Percentiles rank a stretch among this genome's conserved stretches.
Evolutionary conservation across 2,113 vertebrate species (phyloP).

Genomic region (Protobothrops flavoviridis): DNA sequence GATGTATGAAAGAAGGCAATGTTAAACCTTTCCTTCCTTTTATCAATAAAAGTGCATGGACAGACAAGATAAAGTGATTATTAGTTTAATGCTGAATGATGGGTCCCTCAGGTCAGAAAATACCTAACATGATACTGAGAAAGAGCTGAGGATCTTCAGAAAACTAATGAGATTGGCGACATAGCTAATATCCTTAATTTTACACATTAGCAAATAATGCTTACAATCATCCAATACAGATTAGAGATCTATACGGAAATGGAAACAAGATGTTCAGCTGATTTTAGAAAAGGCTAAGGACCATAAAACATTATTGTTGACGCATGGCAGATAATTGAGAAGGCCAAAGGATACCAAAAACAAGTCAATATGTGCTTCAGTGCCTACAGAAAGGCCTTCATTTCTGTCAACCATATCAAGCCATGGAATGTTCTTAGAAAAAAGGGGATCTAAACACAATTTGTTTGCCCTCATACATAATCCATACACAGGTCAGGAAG

Average conservation of each 20-base stretch:
- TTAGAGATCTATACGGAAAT: background rate
- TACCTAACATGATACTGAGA: background rate
- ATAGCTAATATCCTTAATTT: background rate
- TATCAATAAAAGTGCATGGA: background rate
- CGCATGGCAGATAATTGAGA: background rate
- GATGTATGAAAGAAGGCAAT: background rate
- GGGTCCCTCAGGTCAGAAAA: background rate
- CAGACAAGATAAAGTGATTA: background rate
- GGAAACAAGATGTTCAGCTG: background rate
- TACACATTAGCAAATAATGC: background rate
- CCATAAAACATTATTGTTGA: background rate
- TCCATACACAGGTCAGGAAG: background rate
- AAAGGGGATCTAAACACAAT: background rate
- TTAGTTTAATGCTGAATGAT: background rate
- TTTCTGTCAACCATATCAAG: background rate
- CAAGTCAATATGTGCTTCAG: background rate
- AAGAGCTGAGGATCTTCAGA: background rate
- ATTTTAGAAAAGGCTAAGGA: background rate
- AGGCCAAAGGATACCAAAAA: background rate
- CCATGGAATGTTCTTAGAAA: background rate
- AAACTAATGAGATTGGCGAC: background rate
- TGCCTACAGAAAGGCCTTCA: background rate
- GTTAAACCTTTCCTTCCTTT: background rate
- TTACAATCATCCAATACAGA: background rate
- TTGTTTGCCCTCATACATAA: background rate